A percentile compares a stretch with the other conserved stretches of the same genome.
Evolutionary conservation across 2,113 vertebrate species (phyloP).

Genomic region (Ardeotis arabs): DNA sequence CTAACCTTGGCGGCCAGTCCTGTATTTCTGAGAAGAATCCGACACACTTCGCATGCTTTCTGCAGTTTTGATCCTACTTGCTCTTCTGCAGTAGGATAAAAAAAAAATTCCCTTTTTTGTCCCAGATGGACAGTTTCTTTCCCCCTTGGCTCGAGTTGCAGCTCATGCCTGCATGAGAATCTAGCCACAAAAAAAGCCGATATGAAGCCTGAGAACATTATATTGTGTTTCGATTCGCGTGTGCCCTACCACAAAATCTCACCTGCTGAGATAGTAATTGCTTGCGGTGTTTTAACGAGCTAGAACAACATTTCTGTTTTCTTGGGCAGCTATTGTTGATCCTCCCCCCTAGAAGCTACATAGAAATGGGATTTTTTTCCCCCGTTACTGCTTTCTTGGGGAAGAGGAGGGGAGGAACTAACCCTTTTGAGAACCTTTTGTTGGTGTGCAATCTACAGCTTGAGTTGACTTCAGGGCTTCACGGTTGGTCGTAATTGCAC

Average conservation of each 20-base stretch:
- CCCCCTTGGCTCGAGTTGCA: neutral
- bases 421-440: neutral
- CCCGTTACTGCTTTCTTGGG: neutral
- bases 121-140: neutral
- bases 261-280: neutral
- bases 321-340: neutral
- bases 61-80: neutral
- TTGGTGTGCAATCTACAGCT: neutral
- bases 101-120: neutral
- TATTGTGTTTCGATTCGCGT: neutral
- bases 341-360: neutral
- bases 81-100: neutral
- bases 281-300: neutral
- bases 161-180: neutral
- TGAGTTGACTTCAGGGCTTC: neutral
- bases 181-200: neutral
- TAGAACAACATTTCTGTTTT: neutral
- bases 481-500: rapidly evolving
- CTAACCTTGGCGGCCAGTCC: neutral
- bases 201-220: neutral
- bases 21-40: neutral
- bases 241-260: neutral
- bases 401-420: neutral
- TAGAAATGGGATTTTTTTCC: neutral
- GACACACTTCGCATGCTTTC: rapidly evolving